Percentiles rank a stretch among this genome's conserved stretches.
Conservation (phyloP, 2,888 invertebrate genomes). For the Nysson spinosus region DNA sequence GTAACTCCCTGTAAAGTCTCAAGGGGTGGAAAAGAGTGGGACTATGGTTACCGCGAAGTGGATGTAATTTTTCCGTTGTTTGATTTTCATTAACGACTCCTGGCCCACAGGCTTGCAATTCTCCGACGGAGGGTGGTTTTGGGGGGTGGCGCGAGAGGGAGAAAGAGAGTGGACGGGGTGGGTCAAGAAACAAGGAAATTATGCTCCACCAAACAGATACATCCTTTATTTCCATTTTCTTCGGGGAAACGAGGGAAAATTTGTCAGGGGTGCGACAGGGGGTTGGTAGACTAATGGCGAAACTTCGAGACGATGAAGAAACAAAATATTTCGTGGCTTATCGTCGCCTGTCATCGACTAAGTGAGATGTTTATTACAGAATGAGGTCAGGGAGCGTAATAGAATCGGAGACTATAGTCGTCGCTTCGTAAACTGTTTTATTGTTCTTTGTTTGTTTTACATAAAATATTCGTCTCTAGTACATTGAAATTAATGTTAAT, state of each 20-base stretch:
- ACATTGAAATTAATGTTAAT: too few species aligned
- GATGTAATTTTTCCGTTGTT: constrained; percentile 76
- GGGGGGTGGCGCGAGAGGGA: too few species aligned
- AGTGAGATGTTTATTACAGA: constrained; percentile 1
- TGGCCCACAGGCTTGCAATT: constrained; percentile 62
- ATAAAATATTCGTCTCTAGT: too few species aligned
- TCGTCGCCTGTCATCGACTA: constrained; percentile 42
- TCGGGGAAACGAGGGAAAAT: constrained; percentile 37
- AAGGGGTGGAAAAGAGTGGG: constrained; percentile 64
- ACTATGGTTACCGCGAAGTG: constrained; percentile 68
- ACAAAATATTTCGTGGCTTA: constrained; percentile 52
- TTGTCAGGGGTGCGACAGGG: constrained; percentile 15
- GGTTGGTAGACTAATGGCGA: constrained; percentile 35
- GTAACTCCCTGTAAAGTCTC: constrained; percentile 60
- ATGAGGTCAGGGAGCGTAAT: constrained; percentile 16
- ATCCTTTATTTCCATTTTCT: constrained; percentile 59
- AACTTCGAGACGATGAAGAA: constrained; percentile 34
- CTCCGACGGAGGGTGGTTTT: too few species aligned
- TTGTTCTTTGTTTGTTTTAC: too few species aligned
- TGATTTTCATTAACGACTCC: constrained; percentile 77
- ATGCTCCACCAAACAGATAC: constrained; percentile 64
- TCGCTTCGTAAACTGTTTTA: too few species aligned
- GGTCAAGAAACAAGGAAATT: constrained; percentile 66
- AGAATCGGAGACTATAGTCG: constrained; percentile 8
- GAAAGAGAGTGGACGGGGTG: constrained; percentile 27